Percentiles rank a stretch among this genome's conserved stretches.
Conservation (phyloP, 2,888 invertebrate genomes). For the Thera obeliscata region DNA sequence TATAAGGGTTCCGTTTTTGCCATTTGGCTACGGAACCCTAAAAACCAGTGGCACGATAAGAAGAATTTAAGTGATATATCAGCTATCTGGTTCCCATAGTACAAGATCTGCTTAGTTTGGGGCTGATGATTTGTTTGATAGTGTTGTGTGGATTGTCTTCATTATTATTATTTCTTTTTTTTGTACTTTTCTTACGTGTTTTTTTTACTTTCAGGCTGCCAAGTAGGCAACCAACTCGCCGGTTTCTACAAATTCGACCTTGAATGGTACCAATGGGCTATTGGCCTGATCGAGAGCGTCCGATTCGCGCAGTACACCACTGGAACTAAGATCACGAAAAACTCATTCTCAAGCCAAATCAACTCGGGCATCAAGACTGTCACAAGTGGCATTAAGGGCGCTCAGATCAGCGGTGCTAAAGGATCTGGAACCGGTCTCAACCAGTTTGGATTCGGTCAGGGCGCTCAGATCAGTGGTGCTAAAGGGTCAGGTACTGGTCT, state of each 20-base stretch:
- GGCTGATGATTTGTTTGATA: too few relatives aligned
- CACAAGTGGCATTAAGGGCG: conserved; percentile 46
- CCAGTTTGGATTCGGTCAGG: conserved; percentile 33
- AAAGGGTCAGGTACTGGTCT: conserved; percentile 21
- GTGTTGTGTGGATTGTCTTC: too few relatives aligned
- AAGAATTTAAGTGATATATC: too few relatives aligned
- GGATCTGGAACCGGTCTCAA: conserved; percentile 19
- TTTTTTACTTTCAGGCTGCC: conserved; percentile 70
- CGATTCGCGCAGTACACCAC: conserved; percentile 65
- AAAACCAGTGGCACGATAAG: too few relatives aligned
- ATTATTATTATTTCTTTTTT: too few relatives aligned
- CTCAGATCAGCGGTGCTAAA: conserved; percentile 34
- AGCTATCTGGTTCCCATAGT: too few relatives aligned
- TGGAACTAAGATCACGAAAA: conserved; percentile 55
- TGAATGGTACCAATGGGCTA: conserved; percentile 84
- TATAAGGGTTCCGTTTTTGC: too few relatives aligned
- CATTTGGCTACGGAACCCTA: too few relatives aligned
- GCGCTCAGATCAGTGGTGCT: conserved; percentile 36
- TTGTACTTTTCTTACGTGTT: too few relatives aligned
- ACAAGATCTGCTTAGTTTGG: too few relatives aligned
- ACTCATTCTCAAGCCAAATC: conserved; percentile 52
- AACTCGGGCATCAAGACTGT: conserved; percentile 41
- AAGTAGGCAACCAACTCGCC: conserved; percentile 81
- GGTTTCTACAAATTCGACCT: conserved; percentile 86
- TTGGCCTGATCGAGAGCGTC: conserved; percentile 71